Percentiles rank a stretch among this genome's conserved stretches.
Evolutionary conservation across 2,888 invertebrate species (phyloP).

Genomic region (Imbricaverruca yamaguchii): DNA sequence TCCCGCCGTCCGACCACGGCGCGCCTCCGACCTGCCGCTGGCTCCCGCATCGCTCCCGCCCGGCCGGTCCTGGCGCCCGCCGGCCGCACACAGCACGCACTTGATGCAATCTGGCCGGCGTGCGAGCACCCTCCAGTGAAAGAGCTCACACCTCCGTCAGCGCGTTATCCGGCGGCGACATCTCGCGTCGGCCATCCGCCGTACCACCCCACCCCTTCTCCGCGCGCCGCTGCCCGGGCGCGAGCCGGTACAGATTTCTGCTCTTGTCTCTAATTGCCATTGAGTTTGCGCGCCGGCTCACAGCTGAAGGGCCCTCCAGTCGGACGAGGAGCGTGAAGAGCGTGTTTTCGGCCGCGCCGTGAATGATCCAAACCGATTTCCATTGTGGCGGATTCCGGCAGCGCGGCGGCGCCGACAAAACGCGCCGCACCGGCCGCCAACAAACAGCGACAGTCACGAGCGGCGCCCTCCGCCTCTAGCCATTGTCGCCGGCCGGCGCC

Average conservation of each 20-base stretch:
- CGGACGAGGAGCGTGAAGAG: constrained; percentile 1
- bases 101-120: not conserved
- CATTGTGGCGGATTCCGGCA: not conserved
- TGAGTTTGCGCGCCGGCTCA: constrained; percentile 19
- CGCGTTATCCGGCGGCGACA: not conserved
- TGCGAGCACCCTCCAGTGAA: not conserved
- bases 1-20: not conserved
- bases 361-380: constrained; percentile 11
- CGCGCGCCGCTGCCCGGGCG: not conserved
- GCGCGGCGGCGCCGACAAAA: not conserved
- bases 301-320: not conserved
- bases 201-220: not conserved
- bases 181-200: not conserved
- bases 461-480: not conserved
- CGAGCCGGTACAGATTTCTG: not conserved
- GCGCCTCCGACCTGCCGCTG: not conserved
- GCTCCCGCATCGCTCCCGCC: not conserved
- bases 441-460: not conserved
- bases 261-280: constrained; percentile 5
- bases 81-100: not conserved
- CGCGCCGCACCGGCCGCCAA: not conserved
- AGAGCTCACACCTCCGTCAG: not conserved
- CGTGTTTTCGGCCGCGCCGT: not conserved
- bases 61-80: not conserved
- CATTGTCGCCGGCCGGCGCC: not conserved